A percentile compares a stretch with the other conserved stretches of the same genome.
Conservation (phyloP, 2,797 vertebrate genomes). For the Adrianichthys oophorus region DNA sequence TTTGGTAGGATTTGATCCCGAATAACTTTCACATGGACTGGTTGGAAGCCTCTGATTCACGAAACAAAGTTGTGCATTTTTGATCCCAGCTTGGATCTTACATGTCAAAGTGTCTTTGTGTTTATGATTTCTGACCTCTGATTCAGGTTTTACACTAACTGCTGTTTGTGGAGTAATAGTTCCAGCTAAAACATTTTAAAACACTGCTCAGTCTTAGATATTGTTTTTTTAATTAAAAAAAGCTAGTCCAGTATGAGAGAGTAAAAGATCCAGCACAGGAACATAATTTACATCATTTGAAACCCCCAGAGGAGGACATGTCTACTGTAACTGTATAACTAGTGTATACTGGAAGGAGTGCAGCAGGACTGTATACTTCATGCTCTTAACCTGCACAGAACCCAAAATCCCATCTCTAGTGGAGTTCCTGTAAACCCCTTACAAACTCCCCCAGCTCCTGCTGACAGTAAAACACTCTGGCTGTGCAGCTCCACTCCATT, state of each 20-base stretch:
- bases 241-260: conserved; percentile 7
- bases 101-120: too few species aligned
- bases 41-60: too few species aligned
- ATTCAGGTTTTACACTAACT: too few species aligned
- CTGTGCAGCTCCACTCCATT: conserved; percentile 12
- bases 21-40: too few species aligned
- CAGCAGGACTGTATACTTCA: conserved; percentile 51
- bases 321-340: conserved; percentile 41
- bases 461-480: conserved; percentile 19
- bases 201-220: conserved; percentile 5
- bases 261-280: conserved; percentile 26
- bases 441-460: conserved; percentile 1
- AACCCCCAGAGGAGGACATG: conserved; percentile 10
- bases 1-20: too few species aligned
- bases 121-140: too few species aligned
- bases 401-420: conserved; percentile 27
- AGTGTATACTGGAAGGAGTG: conserved; percentile 27
- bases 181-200: too few species aligned
- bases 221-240: conserved; percentile 10
- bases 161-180: too few species aligned
- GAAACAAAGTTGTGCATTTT: too few species aligned
- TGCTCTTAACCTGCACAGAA: conserved; percentile 19
- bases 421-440: conserved; percentile 32
- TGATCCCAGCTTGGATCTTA: too few species aligned
- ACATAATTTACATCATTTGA: conserved; percentile 29